Evolutionary conservation across 2,797 vertebrate genomes (phyloP), one percentile per base, ranked within the genome.

Genomic region (Triplophysa yarkandensis): DNA sequence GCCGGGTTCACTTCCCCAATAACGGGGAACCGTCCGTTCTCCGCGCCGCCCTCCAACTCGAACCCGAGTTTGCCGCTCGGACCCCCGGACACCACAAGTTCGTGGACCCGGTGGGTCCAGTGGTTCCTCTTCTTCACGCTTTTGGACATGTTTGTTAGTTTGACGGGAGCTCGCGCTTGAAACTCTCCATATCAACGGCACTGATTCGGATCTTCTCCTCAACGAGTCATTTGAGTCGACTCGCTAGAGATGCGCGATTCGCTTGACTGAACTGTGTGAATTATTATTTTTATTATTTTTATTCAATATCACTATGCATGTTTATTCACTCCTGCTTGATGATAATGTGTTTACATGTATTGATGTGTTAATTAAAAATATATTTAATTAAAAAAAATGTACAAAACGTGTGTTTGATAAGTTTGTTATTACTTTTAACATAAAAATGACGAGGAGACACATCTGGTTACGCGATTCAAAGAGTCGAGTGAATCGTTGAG

Each of bases 31-130:
- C 93, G 96, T 82, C 96, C 97, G 68, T 94, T 92, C 93, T 98
- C 96, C 66, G 97, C 97, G 80, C 97, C 97, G 86, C 97, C 97
- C 81, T 90, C 91, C 89, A 98, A 81, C 85, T 95, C 93, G 88
- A 96, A 95, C 86, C 94, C 93, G 84, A 94, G 92, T 87, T 93
- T 93, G 76, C 94, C 95, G 86, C 93, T 93, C 86, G 87, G 85
- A 83, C 88, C 91, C 92, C 94, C 92, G 87, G 90, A 88, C 63
- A 98, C 89, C 86, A 95, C 92, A 82, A 93, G 93, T 91, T 98
- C 96, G 7, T 95, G 95, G 92, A 98, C 97, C 91, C 94, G 94
- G 93, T 93, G 94, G 76, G 94, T 98, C 97, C 97, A 98, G 94
- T 98, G 97, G 92, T 91, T 95, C 90, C 95, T 97, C 93, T 93